These are phyloP conservation scores for Tenualosa ilisha DNA, from an alignment of 2,797 vertebrate species.

Conservation along the genomic window DNA sequence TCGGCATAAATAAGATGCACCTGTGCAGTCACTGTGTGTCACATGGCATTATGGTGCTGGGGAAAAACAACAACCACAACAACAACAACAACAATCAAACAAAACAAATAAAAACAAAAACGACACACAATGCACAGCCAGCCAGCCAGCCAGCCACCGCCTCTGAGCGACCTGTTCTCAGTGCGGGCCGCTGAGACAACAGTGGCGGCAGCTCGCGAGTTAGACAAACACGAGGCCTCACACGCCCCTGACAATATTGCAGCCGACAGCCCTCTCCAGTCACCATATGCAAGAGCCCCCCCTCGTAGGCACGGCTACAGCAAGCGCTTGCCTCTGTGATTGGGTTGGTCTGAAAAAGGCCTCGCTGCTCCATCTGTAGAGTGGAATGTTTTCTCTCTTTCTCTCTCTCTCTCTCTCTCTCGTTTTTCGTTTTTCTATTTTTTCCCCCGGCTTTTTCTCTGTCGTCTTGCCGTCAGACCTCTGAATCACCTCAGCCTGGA, in stretches of 20 bases:
- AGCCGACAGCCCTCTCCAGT: slow-evolving; percentile 38
- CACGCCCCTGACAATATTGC: slow-evolving; percentile 15
- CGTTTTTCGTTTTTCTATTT: not conserved
- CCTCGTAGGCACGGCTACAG: not conserved
- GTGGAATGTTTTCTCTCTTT: not conserved
- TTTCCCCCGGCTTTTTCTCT: slow-evolving; percentile 57
- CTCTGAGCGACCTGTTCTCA: slow-evolving; percentile 19
- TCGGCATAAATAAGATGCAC: slow-evolving; percentile 26
- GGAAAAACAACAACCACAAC: not conserved
- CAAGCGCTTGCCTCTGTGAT: not conserved
- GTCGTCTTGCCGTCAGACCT: slow-evolving; percentile 50
- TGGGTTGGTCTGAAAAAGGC: not conserved
- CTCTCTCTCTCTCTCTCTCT: not conserved
- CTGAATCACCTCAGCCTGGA: slow-evolving; percentile 19
- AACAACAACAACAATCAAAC: not conserved
- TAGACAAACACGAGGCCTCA: not conserved
- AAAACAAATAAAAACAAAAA: slow-evolving; percentile 21
- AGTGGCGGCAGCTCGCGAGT: not conserved
- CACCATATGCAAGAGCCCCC: slow-evolving; percentile 31
- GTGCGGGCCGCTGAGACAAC: slow-evolving; percentile 30
- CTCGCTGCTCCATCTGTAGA: not conserved
- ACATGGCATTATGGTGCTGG: slow-evolving; percentile 26
- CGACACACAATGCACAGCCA: not conserved
- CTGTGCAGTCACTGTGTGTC: slow-evolving; percentile 46
- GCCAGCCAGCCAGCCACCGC: not conserved